Percentiles rank a stretch among this genome's conserved stretches.
These are phyloP conservation scores for Champsocephalus gunnari DNA, from an alignment of 2,797 vertebrate species.

Conservation along the genomic window DNA sequence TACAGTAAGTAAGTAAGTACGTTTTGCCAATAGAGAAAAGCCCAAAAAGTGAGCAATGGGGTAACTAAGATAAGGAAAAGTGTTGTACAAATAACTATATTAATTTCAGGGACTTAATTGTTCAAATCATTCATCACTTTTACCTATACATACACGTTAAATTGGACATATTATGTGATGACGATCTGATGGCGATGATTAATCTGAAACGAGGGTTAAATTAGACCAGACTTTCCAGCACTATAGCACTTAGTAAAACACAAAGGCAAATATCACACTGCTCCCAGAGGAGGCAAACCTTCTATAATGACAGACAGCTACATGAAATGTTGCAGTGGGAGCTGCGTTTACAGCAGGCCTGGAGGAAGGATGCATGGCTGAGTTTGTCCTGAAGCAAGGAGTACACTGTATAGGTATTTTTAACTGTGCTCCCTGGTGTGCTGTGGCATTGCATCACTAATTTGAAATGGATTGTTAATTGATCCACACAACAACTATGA, in stretches of 20 bases:
- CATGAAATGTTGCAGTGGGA: not conserved
- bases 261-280: not conserved
- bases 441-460: constrained; percentile 64
- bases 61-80: not conserved
- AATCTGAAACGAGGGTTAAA: not conserved
- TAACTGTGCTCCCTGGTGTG: constrained; percentile 39
- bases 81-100: not conserved
- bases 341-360: constrained; percentile 5
- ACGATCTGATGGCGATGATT: not conserved
- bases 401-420: constrained; percentile 46
- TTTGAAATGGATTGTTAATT: constrained; percentile 79
- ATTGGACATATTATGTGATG: not conserved
- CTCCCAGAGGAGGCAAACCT: not conserved
- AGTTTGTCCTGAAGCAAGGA: constrained; percentile 34
- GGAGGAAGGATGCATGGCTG: constrained; percentile 23
- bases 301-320: constrained; percentile 2
- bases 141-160: not conserved
- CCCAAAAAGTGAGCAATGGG: not conserved
- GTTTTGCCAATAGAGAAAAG: not conserved
- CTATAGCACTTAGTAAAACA: not conserved
- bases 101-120: not conserved
- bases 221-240: constrained; percentile 1
- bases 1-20: not conserved
- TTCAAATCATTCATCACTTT: not conserved
- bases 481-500: constrained; percentile 65